These are phyloP conservation scores for Halocynthia aurantium DNA, from an alignment of 23 tunicate genomes.

Conservation along the genomic window DNA sequence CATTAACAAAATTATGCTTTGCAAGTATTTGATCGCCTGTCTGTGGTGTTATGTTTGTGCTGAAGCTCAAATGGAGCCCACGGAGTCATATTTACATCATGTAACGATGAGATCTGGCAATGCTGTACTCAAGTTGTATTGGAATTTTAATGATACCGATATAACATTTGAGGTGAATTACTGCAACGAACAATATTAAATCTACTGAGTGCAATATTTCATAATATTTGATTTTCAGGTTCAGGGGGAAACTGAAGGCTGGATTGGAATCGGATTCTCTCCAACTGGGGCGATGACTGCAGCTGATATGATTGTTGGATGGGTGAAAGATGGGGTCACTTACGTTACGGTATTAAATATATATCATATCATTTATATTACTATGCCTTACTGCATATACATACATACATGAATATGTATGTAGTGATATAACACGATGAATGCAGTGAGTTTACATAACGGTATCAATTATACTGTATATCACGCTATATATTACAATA, in stretches of 20 bases:
- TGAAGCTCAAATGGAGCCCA: not conserved
- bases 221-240: too few relatives aligned
- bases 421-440: too few relatives aligned
- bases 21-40: too few relatives aligned
- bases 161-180: constrained; percentile 33
- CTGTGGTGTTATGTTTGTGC: not conserved
- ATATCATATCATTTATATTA: too few relatives aligned
- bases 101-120: not conserved
- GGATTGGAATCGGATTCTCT: constrained; percentile 10
- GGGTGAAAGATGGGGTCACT: not conserved
- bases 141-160: constrained; percentile 19
- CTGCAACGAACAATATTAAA: not conserved
- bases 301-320: not conserved
- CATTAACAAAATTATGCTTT: too few relatives aligned
- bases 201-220: too few relatives aligned
- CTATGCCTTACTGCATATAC: too few relatives aligned
- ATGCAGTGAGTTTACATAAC: too few relatives aligned
- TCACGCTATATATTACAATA: too few relatives aligned
- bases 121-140: constrained; percentile 12
- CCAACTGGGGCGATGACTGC: not conserved
- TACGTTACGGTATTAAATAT: not conserved
- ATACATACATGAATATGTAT: too few relatives aligned
- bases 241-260: not conserved
- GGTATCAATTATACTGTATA: too few relatives aligned
- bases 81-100: not conserved